A percentile compares a stretch with the other conserved stretches of the same genome.
Conservation (phyloP, 2,888 invertebrate genomes). For the Caenorhabditis sp. region DNA sequence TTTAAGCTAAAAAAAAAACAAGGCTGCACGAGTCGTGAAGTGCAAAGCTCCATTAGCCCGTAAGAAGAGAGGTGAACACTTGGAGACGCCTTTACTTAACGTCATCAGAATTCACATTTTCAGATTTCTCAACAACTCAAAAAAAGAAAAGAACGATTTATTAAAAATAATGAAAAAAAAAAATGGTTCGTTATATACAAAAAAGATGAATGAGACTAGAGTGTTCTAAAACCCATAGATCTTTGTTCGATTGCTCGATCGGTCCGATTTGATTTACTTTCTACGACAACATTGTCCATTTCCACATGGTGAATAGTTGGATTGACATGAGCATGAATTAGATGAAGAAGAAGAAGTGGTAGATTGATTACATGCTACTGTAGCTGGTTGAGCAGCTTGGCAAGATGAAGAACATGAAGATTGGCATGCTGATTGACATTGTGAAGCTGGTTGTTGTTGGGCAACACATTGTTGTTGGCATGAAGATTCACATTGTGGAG, state of each 20-base stretch:
- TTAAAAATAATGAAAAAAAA: neutral
- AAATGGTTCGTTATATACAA: conserved; percentile 1
- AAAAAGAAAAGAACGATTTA: neutral
- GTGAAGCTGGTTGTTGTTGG: conserved; percentile 48
- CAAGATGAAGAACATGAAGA: conserved; percentile 44
- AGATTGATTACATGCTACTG: conserved; percentile 42
- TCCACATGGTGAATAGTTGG: conserved; percentile 51
- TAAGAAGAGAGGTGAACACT: too few relatives aligned
- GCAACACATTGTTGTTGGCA: conserved; percentile 50
- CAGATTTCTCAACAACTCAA: neutral
- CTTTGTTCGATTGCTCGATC: too few relatives aligned
- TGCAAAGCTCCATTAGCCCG: too few relatives aligned
- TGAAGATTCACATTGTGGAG: conserved; percentile 50
- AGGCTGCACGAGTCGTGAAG: too few relatives aligned
- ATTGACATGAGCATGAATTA: conserved; percentile 34
- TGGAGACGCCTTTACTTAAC: neutral
- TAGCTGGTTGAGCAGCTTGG: conserved; percentile 40
- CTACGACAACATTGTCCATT: conserved; percentile 54
- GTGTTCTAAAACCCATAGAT: neutral
- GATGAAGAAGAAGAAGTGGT: neutral
- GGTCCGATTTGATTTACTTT: conserved; percentile 33
- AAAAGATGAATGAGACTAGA: neutral
- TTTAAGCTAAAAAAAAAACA: too few relatives aligned
- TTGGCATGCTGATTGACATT: conserved; percentile 45
- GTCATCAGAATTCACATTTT: neutral